Percentiles rank a stretch among this genome's conserved stretches.
phyloP scores from a whole-genome alignment of 1,140 invertebrate species.

The Ruditapes philippinarum region DNA sequence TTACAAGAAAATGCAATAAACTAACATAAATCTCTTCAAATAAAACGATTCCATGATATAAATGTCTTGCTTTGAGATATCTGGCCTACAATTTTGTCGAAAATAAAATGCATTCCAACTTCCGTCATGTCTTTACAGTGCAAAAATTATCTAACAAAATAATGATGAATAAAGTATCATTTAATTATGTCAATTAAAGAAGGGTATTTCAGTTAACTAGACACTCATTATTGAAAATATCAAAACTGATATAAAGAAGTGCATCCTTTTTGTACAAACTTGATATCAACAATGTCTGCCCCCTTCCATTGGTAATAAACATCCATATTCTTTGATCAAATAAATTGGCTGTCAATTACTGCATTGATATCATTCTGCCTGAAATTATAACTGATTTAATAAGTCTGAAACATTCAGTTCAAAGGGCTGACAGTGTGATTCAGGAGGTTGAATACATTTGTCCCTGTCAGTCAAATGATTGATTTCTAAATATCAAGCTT shows the following conservation, averaged over 20 bases:
- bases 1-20: no score
- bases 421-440: background rate
- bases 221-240: background rate
- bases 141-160: background rate
- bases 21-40: no score
- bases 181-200: background rate
- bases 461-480: conserved; percentile 25
- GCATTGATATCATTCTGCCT: background rate
- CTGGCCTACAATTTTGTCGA: no score
- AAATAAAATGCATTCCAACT: background rate
- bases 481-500: background rate
- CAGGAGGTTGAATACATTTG: background rate
- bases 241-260: no score
- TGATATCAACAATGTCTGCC: background rate
- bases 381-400: conserved; percentile 27
- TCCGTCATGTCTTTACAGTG: background rate
- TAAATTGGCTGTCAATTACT: conserved; percentile 23
- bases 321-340: conserved; percentile 22
- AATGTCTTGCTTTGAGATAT: no score
- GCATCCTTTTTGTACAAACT: no score
- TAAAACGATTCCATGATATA: no score
- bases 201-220: background rate
- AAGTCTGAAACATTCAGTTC: conserved; percentile 11
- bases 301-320: background rate
- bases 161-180: background rate